Evolutionary conservation across 2,113 vertebrate genomes (phyloP), one percentile per base, ranked within the genome.

Genomic region (Leptobrachium leishanense): DNA sequence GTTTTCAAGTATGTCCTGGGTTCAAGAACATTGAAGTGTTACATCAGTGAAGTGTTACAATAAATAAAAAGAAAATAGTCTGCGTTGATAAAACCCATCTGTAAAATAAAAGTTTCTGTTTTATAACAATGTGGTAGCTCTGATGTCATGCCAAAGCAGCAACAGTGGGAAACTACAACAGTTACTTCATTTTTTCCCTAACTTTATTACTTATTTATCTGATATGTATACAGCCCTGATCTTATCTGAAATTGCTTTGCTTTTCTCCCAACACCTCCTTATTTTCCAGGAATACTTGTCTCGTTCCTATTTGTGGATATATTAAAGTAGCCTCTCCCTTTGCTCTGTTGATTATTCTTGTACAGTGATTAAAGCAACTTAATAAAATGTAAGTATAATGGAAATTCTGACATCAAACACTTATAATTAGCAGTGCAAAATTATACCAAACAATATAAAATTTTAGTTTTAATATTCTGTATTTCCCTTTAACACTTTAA

Each of bases 21-120:
- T n/a, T n/a, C n/a, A n/a, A n/a, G n/a, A n/a, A n/a, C n/a, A n/a
- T n/a, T n/a, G n/a, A n/a, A n/a, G n/a, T n/a, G n/a, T n/a, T n/a
- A n/a, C n/a, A n/a, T n/a, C n/a, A n/a, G n/a, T n/a, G n/a, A n/a
- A n/a, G n/a, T n/a, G n/a, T n/a, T n/a, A 66, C 63, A 74, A 53
- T 80, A 74, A 68, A 81, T 74, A 73, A 81, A 57, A 74, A 62
- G 74, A 81, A 73, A 81, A 68, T 81, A 59, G 72, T 81, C 64
- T 81, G 11, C 46, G 63, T 81, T 81, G 78, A 81, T 81, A 63
- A 81, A 81, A 68, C 64, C 65, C 78, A 81, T 81, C 64, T 81
- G 78, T 67, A 68, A 46, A 74, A 65, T 44, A 74, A 59, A 74
- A 81, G 77, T 71, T 74, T 81, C 78, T 81, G 78, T 74, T 81